These are phyloP conservation scores for Leptinotarsa texana DNA, from an alignment of 1,140 invertebrate genomes.

Conservation along the genomic window DNA sequence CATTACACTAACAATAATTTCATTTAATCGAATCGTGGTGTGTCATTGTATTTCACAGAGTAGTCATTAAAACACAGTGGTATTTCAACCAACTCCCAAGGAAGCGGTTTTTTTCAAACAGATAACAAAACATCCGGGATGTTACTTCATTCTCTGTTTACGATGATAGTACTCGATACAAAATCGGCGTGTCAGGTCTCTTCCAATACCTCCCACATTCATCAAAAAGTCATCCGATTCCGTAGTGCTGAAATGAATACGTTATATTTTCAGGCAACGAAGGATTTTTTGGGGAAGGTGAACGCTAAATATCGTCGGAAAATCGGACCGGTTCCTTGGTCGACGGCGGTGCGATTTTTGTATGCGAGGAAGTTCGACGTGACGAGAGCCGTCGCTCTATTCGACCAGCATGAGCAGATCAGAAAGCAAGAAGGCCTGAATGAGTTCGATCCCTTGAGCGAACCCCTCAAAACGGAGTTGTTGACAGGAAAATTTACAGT, in stretches of 20 bases:
- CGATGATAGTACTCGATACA: neutral
- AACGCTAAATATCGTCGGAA: slow-evolving; percentile 66
- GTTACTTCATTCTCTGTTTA: too few relatives aligned
- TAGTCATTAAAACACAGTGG: neutral
- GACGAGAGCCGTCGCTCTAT: slow-evolving; percentile 81
- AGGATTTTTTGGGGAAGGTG: slow-evolving; percentile 76
- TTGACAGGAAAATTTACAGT: slow-evolving; percentile 95
- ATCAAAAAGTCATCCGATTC: neutral
- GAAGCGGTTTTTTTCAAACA: neutral
- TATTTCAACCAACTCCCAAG: neutral
- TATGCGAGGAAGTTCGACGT: slow-evolving; percentile 95
- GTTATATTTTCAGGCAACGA: slow-evolving; percentile 68
- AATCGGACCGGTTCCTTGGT: slow-evolving; percentile 70
- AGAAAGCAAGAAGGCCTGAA: slow-evolving; percentile 83
- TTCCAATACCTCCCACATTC: neutral
- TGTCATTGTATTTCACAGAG: too few relatives aligned
- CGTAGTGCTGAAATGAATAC: neutral
- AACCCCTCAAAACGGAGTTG: slow-evolving; percentile 84
- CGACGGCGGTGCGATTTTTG: slow-evolving; percentile 92
- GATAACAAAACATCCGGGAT: neutral
- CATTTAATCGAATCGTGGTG: too few relatives aligned
- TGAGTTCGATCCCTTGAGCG: slow-evolving; percentile 77
- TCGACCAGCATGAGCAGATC: slow-evolving; percentile 88
- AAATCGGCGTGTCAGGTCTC: neutral
- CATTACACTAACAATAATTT: too few relatives aligned